These are phyloP conservation scores for Andricus quercusramuli DNA, from an alignment of 2,888 invertebrate species.

Conservation along the genomic window DNA sequence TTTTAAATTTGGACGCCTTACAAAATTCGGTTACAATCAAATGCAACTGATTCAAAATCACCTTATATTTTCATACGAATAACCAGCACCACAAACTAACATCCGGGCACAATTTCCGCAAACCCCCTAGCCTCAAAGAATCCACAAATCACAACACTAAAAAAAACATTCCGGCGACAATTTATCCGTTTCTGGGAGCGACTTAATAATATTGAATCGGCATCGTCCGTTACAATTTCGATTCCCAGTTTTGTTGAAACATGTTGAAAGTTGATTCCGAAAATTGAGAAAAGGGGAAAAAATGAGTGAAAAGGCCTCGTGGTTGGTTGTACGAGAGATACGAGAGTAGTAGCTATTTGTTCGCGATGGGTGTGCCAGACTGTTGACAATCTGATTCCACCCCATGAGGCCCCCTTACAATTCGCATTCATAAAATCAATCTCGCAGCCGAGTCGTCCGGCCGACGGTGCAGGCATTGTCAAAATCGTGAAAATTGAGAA, in stretches of 20 bases:
- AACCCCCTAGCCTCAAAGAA: not conserved
- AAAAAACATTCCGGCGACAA: not conserved
- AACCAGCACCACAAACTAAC: not conserved
- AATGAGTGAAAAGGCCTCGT: not conserved
- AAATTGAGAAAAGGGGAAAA: not conserved
- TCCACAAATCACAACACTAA: not conserved
- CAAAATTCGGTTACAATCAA: too few relatives aligned
- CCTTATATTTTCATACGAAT: not conserved
- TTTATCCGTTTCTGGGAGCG: not conserved
- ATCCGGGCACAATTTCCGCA: not conserved
- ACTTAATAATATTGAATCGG: not conserved
- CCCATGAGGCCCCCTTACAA: constrained; percentile 42
- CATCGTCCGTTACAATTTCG: not conserved
- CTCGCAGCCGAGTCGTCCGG: constrained; percentile 12
- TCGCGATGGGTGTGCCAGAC: constrained; percentile 55
- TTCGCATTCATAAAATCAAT: constrained; percentile 42
- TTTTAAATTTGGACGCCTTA: not conserved
- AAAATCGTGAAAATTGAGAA: not conserved
- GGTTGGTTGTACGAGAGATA: constrained; percentile 5
- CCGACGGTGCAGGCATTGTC: constrained; percentile 18
- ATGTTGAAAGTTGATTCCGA: not conserved
- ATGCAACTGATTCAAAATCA: not conserved
- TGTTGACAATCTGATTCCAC: constrained; percentile 64
- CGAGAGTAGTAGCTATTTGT: constrained; percentile 12
- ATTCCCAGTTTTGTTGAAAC: not conserved